Conservation (phyloP, 2,113 vertebrate species). For the Platycercus adscitus region DNA sequence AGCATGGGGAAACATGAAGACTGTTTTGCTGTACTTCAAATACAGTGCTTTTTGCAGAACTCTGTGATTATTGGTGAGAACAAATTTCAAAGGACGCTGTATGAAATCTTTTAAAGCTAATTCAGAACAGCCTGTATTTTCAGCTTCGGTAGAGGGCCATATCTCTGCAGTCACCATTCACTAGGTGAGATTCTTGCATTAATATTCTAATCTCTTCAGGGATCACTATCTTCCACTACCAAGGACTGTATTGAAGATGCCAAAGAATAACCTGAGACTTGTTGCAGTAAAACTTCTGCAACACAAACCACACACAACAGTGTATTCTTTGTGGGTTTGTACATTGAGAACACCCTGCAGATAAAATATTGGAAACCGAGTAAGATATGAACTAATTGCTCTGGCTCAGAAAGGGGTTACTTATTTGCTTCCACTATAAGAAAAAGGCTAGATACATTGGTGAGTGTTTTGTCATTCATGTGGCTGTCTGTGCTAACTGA, state of each 20-base stretch:
- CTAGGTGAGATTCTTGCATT: neutral
- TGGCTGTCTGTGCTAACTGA: neutral
- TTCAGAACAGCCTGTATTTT: neutral
- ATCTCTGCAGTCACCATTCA: neutral
- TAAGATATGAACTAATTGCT: neutral
- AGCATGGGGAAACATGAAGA: neutral
- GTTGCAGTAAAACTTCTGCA: neutral
- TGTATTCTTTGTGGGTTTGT: neutral
- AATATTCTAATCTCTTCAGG: neutral
- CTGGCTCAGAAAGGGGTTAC: neutral
- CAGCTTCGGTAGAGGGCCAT: neutral
- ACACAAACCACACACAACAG: neutral
- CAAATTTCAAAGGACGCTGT: neutral
- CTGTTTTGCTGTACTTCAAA: neutral
- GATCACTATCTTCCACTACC: neutral
- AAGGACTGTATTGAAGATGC: neutral
- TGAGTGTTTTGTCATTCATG: neutral
- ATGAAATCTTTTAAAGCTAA: neutral
- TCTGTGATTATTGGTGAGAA: neutral
- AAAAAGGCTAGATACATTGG: neutral
- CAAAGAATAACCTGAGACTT: neutral
- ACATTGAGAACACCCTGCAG: neutral
- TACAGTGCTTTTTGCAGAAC: neutral
- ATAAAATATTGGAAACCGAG: neutral
- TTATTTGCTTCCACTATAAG: neutral